A percentile compares a stretch with the other conserved stretches of the same genome.
These are phyloP conservation scores for Monochamus saltuarius DNA, from an alignment of 1,140 invertebrate genomes.

Conservation along the genomic window DNA sequence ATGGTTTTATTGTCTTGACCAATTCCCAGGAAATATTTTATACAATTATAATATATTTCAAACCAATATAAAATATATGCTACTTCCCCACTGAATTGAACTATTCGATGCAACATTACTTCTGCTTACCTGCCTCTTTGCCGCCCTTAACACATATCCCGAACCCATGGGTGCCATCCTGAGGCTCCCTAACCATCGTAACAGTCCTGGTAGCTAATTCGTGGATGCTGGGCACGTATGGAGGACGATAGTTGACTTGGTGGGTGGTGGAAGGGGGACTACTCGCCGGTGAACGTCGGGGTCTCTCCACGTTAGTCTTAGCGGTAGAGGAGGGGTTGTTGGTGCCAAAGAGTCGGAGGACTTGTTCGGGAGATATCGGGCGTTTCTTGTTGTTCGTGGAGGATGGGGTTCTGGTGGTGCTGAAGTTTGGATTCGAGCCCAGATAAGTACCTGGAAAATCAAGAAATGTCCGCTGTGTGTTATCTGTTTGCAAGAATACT, in stretches of 20 bases:
- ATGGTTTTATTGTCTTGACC: too few species aligned
- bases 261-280: slow-evolving; percentile 68
- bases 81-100: too few species aligned
- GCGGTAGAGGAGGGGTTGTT: slow-evolving; percentile 35
- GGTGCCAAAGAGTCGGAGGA: slow-evolving; percentile 65
- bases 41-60: too few species aligned
- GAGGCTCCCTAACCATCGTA: slow-evolving; percentile 76
- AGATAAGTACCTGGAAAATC: slow-evolving; percentile 60
- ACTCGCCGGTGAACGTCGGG: slow-evolving; percentile 67
- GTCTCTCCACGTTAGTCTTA: slow-evolving; percentile 47
- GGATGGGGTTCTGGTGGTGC: slow-evolving; percentile 40
- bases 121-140: slow-evolving; percentile 76
- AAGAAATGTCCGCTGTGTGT: background rate
- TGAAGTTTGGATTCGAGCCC: slow-evolving; percentile 58
- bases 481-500: too few species aligned
- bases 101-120: slow-evolving; percentile 82
- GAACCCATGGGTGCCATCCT: slow-evolving; percentile 76
- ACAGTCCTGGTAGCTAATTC: slow-evolving; percentile 78
- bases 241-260: slow-evolving; percentile 34
- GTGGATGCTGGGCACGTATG: slow-evolving; percentile 55
- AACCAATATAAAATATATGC: too few species aligned
- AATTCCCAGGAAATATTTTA: too few species aligned
- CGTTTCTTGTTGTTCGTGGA: slow-evolving; percentile 61
- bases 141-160: slow-evolving; percentile 88
- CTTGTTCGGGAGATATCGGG: slow-evolving; percentile 77